phyloP scores from a whole-genome alignment of 2,797 vertebrate genomes.

The Notolepis coatsorum region DNA sequence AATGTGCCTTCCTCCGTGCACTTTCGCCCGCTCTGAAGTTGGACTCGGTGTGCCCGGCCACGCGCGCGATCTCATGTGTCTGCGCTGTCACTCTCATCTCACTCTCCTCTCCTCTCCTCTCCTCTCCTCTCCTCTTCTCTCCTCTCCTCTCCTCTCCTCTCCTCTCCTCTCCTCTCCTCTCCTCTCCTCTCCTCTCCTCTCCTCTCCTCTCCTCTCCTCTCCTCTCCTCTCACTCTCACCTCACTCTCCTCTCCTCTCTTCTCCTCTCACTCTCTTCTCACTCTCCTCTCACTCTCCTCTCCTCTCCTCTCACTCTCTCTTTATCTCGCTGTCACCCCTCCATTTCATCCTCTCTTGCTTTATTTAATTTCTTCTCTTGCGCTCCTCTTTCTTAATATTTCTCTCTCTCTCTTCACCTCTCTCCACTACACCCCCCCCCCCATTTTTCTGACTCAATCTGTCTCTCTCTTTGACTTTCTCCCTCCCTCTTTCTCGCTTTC shows the following conservation, averaged over 20 bases:
- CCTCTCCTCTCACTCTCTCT: too few species aligned
- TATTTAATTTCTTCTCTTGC: too few species aligned
- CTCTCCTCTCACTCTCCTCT: too few species aligned
- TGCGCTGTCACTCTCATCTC: background rate
- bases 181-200: constrained; percentile 32
- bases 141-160: too few species aligned
- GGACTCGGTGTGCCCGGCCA: too few species aligned
- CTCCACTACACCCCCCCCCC: background rate
- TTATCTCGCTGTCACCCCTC: too few species aligned
- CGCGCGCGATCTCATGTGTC: constrained; percentile 21
- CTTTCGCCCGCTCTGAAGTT: too few species aligned
- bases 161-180: too few species aligned
- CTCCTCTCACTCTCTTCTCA: constrained; percentile 17
- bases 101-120: too few species aligned
- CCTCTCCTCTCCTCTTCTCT: background rate
- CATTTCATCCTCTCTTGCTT: too few species aligned
- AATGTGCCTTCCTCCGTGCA: too few species aligned
- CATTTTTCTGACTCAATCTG: background rate
- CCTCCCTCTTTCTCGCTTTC: background rate
- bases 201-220: background rate
- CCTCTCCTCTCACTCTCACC: background rate
- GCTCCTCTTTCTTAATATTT: constrained; percentile 44
- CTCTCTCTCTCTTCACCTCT: background rate
- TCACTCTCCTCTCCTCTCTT: background rate
- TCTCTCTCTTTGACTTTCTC: background rate